These are phyloP conservation scores for Helicorthomorpha holstii DNA, from an alignment of 1,140 invertebrate genomes.

Conservation along the genomic window DNA sequence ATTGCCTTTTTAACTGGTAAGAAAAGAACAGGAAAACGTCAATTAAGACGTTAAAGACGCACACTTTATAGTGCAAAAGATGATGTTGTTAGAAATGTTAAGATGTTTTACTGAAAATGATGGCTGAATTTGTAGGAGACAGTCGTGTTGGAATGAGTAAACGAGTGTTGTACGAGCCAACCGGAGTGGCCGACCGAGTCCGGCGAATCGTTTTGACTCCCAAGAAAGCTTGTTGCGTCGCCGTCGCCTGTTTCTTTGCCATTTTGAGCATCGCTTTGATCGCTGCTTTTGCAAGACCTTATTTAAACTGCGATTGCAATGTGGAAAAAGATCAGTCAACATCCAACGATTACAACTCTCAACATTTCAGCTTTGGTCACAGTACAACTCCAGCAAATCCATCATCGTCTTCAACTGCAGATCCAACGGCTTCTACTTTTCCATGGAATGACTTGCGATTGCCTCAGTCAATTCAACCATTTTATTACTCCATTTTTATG, in stretches of 20 bases:
- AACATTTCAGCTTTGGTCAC: too few relatives aligned
- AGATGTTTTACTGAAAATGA: background rate
- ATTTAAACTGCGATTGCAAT: background rate
- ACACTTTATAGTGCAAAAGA: background rate
- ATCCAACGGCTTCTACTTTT: constrained; percentile 18
- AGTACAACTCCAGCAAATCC: background rate
- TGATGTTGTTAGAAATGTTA: background rate
- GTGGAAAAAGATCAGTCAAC: background rate
- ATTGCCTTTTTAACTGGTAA: constrained; percentile 1
- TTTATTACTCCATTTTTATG: constrained; percentile 25
- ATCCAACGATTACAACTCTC: background rate
- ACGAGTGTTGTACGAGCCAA: background rate
- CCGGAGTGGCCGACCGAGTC: background rate
- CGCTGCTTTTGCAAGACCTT: background rate
- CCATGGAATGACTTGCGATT: constrained; percentile 30
- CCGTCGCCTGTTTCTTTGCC: background rate
- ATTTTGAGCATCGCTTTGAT: background rate
- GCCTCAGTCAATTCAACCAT: constrained; percentile 23
- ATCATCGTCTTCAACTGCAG: background rate
- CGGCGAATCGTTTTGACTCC: background rate
- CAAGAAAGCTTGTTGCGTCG: background rate
- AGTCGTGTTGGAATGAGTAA: background rate
- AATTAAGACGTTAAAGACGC: background rate
- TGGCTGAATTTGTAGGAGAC: background rate
- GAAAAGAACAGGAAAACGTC: too few relatives aligned